Conservation (phyloP, 2,113 vertebrate genomes). For the Oryzias woworae region DNA sequence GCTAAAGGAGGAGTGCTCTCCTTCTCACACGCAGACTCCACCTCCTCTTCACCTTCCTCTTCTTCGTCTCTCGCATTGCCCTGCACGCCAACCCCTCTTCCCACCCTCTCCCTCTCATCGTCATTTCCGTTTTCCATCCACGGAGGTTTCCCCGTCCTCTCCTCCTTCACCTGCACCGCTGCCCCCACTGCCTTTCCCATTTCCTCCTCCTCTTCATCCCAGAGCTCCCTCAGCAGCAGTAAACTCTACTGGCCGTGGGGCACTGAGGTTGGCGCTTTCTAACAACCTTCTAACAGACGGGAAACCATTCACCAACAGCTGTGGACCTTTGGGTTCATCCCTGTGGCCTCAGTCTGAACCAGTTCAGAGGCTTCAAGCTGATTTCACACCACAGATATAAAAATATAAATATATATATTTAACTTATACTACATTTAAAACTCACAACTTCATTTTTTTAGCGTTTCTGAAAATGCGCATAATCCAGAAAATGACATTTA, state of each 20-base stretch:
- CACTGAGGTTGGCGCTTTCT: conserved; percentile 93
- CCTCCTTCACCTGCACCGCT: conserved; percentile 67
- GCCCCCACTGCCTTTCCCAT: conserved; percentile 71
- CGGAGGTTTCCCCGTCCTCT: conserved; percentile 82
- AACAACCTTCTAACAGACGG: conserved; percentile 19
- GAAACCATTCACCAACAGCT: conserved; percentile 14
- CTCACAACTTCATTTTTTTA: no score
- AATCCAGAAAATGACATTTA: no score
- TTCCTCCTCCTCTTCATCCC: conserved; percentile 72
- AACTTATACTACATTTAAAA: no score
- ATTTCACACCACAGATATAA: no score
- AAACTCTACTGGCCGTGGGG: conserved; percentile 93
- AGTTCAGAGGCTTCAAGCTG: no score
- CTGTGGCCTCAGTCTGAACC: no score
- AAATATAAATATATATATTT: no score
- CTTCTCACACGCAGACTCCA: conserved; percentile 41
- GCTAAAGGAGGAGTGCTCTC: conserved; percentile 52
- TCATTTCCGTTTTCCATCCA: conserved; percentile 85
- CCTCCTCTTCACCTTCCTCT: conserved; percentile 68
- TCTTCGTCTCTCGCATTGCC: conserved; percentile 73
- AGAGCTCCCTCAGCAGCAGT: conserved; percentile 71
- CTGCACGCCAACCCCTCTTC: conserved; percentile 80
- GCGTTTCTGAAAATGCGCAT: no score
- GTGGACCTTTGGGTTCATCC: neutral
- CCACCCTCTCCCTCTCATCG: conserved; percentile 86